Evolutionary conservation across 2,113 vertebrate species (phyloP), one percentile per base, ranked within the genome.

Genomic region (Melanerpes formicivorus): DNA sequence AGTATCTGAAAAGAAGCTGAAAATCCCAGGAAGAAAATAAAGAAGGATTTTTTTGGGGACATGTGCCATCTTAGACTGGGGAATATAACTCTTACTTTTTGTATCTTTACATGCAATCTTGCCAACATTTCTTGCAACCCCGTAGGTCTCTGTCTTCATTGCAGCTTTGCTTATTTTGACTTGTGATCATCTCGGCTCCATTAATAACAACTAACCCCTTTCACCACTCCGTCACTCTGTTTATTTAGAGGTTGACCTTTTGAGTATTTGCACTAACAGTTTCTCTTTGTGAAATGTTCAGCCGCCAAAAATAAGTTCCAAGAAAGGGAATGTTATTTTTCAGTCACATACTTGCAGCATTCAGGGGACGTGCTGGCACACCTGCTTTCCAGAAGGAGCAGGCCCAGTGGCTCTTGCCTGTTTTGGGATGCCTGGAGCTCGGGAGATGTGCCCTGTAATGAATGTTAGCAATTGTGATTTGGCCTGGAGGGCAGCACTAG

Each of bases 231-330:
- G 44, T 59, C 60, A 62, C 54, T 73, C 60, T 94, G 78, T 94
- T 95, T 96, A 94, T 93, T 95, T 95, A 92, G 79, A 83, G 82
- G 48, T 64, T 93, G 96, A 95, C 93, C 91, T 96, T 96, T 96
- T 67, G 89, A 93, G 81, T 85, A 48, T 93, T 94, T 85, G 81
- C 81, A 88, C 87, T 92, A 92, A 90, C 75, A 94, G 95, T 89
- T 96, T 96, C 84, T 87, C 87, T 89, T 87, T 96, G 95, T 94
- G 93, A 96, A 95, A 80, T 70, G 64, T 92, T 96, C 89, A 93
- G 14, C 60, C 0, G 0, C 79, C 3, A 6, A 96, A 94, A 96
- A 93, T 77, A 91, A 95, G 84, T 90, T 95, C 93, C 96, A 92
- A 87, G 84, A 89, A 95, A 93, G 91, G 93, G 87, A 95, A 94